phyloP scores from a whole-genome alignment of 1,140 invertebrate genomes.

The Polypedilum pembai region DNA sequence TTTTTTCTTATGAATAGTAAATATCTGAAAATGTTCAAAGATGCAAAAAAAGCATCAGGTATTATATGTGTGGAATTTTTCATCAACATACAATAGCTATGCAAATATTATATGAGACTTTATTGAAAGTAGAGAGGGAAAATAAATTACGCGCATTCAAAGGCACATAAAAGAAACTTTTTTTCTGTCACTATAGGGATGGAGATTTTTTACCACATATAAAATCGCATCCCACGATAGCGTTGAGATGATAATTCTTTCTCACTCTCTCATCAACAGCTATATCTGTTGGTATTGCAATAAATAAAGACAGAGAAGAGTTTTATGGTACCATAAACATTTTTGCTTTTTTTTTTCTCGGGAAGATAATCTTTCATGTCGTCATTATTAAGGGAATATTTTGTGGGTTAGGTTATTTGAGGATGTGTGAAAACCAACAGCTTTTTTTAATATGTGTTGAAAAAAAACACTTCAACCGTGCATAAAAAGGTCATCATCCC shows the following conservation, averaged over 20 bases:
- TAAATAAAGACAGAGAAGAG: not conserved
- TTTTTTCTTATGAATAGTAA: not conserved
- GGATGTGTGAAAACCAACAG: too few relatives aligned
- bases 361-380: slow-evolving; percentile 12
- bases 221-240: not conserved
- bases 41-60: slow-evolving; percentile 11
- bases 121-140: not conserved
- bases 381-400: slow-evolving; percentile 15
- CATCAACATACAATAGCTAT: not conserved
- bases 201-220: not conserved
- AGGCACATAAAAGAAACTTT: slow-evolving; percentile 6
- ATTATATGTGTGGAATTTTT: slow-evolving; percentile 6
- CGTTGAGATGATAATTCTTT: not conserved
- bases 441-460: too few relatives aligned
- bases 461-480: too few relatives aligned
- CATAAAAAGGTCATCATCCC: too few relatives aligned
- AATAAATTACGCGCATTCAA: slow-evolving; percentile 13
- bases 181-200: not conserved
- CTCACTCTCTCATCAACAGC: not conserved
- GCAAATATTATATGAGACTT: not conserved
- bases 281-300: not conserved
- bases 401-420: not conserved
- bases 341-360: not conserved
- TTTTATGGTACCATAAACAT: slow-evolving; percentile 1
- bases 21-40: slow-evolving; percentile 6